Conservation (phyloP, 2,888 invertebrate genomes). For the Cephonodes hylas region DNA sequence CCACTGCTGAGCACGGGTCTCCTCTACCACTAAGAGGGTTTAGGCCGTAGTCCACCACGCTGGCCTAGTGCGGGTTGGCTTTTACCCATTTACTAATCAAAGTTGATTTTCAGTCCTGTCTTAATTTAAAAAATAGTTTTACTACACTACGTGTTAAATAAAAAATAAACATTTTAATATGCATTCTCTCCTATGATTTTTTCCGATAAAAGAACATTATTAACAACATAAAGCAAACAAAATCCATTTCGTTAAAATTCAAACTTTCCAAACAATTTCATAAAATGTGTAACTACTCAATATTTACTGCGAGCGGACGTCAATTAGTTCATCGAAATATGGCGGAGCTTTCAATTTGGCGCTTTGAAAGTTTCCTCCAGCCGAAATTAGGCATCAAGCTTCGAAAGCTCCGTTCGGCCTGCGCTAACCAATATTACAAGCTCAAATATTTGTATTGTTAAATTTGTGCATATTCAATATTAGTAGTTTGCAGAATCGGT, state of each 20-base stretch:
- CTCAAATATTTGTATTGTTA: background rate
- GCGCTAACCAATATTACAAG: background rate
- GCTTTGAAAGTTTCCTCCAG: background rate
- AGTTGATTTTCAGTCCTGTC: no score
- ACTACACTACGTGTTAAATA: no score
- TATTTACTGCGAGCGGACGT: background rate
- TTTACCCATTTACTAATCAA: no score
- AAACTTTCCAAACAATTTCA: background rate
- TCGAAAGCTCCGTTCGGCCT: background rate
- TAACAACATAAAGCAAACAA: no score
- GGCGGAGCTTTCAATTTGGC: conserved; percentile 5
- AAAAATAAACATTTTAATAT: no score
- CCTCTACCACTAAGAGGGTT: no score
- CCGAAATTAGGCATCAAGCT: background rate
- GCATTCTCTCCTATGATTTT: no score
- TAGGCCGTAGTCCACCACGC: no score
- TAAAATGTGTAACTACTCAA: conserved; percentile 1
- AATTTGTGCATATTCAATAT: background rate
- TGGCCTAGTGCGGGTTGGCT: no score
- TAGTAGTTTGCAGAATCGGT: background rate
- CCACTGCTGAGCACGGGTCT: no score
- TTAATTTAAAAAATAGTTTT: no score
- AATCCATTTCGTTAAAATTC: background rate
- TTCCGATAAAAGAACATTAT: no score
- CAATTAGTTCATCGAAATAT: conserved; percentile 5